phyloP scores from a whole-genome alignment of 2,797 vertebrate species.

The Rhynchonycteris naso region DNA sequence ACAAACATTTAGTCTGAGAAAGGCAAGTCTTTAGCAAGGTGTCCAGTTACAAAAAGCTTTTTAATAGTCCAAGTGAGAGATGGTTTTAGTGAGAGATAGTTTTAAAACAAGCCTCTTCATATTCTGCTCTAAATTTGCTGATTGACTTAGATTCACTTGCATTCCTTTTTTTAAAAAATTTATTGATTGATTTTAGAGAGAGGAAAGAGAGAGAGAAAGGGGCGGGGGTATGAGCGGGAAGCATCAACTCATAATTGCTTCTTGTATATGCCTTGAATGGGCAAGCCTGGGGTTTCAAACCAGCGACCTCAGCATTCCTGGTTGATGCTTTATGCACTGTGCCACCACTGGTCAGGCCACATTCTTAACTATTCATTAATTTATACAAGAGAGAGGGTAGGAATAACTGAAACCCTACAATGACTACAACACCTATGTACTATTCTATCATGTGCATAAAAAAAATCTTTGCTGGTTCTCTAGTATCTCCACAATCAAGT shows the following conservation, averaged over 20 bases:
- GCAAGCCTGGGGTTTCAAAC: too few species aligned
- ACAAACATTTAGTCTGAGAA: neutral
- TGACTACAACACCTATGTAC: neutral
- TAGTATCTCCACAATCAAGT: neutral
- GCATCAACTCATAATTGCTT: too few species aligned
- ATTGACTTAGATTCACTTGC: conserved; percentile 10
- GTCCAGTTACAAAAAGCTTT: conserved; percentile 38
- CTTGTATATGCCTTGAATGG: too few species aligned
- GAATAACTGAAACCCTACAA: neutral
- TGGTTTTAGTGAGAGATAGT: neutral
- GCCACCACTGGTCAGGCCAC: too few species aligned
- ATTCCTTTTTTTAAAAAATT: neutral
- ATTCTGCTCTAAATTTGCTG: neutral
- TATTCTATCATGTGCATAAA: neutral
- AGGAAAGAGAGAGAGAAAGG: too few species aligned
- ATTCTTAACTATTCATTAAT: conserved; percentile 38
- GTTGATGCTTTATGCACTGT: too few species aligned
- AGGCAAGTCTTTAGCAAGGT: neutral
- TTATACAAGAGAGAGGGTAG: neutral
- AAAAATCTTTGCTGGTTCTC: neutral
- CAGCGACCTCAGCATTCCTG: too few species aligned
- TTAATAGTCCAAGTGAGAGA: neutral
- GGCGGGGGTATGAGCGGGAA: too few species aligned
- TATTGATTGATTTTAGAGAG: too few species aligned
- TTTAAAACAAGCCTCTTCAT: neutral